A percentile compares a stretch with the other conserved stretches of the same genome.
These are phyloP conservation scores for Papilio glaucus DNA, from an alignment of 1,140 invertebrate species.

Conservation along the genomic window DNA sequence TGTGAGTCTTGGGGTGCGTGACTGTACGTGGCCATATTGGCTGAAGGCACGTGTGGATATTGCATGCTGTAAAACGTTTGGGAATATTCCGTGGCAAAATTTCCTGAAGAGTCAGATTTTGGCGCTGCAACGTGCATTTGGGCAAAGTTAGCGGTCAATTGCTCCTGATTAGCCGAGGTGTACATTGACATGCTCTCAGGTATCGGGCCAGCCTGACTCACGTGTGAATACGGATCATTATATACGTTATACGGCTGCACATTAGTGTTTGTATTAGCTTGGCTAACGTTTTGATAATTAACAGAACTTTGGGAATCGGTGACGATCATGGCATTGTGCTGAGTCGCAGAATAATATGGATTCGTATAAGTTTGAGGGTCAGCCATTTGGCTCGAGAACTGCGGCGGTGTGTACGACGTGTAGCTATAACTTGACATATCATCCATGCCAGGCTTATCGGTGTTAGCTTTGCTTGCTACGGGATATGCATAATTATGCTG, in stretches of 20 bases:
- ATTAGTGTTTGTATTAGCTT: conserved; percentile 46
- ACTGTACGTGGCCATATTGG: conserved; percentile 63
- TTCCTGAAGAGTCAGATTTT: conserved; percentile 50
- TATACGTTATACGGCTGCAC: conserved; percentile 48
- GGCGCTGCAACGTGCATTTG: conserved; percentile 66
- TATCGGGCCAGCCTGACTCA: conserved; percentile 40
- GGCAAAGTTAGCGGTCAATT: conserved; percentile 65
- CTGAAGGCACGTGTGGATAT: conserved; percentile 61
- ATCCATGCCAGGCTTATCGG: conserved; percentile 59
- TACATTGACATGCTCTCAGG: conserved; percentile 42
- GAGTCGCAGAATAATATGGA: conserved; percentile 65
- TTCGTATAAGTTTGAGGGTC: conserved; percentile 65
- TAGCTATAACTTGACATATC: conserved; percentile 57
- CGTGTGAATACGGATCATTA: conserved; percentile 51
- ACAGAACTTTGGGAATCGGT: conserved; percentile 62
- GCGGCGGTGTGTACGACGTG: conserved; percentile 63
- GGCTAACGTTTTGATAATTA: conserved; percentile 44
- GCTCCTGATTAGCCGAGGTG: conserved; percentile 45
- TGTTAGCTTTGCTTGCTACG: conserved; percentile 49
- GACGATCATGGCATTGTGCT: conserved; percentile 57
- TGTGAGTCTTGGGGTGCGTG: conserved; percentile 55
- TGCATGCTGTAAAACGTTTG: conserved; percentile 70
- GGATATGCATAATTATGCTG: conserved; percentile 54
- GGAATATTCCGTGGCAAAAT: conserved; percentile 54
- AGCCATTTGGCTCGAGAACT: conserved; percentile 57